Evolutionary conservation across 2,113 vertebrate species (phyloP).

Genomic region (Epinephelus lanceolatus): DNA sequence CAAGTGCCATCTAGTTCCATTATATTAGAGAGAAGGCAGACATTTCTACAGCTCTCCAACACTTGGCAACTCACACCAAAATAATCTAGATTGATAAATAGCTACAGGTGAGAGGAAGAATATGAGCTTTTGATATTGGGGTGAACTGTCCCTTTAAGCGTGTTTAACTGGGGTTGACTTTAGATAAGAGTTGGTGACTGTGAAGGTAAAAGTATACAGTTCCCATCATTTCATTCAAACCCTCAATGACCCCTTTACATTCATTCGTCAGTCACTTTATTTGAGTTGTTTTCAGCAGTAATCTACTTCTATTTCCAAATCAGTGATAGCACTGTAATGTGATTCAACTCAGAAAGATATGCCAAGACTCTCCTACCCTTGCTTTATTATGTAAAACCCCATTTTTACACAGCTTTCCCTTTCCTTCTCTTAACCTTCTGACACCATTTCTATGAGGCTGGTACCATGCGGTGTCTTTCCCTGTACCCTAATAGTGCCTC

Average conservation of each 20-base stretch:
- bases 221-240: not conserved
- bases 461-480: not conserved
- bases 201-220: not conserved
- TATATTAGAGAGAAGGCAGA: no score
- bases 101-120: no score
- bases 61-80: no score
- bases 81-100: no score
- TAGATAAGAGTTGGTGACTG: no score
- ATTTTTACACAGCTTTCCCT: conserved; percentile 6
- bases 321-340: not conserved
- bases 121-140: no score
- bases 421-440: conserved; percentile 23
- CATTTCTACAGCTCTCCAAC: no score
- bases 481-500: conserved; percentile 22
- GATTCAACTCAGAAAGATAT: not conserved
- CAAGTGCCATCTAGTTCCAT: no score
- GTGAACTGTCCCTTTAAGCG: no score
- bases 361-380: not conserved
- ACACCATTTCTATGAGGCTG: conserved; percentile 29
- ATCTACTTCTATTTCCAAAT: not conserved
- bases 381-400: not conserved
- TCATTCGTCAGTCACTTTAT: not conserved
- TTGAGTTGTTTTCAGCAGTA: not conserved
- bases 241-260: not conserved
- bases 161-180: not conserved